These are phyloP conservation scores for Odontocolon sp. DNA, from an alignment of 2,888 invertebrate genomes.

Conservation along the genomic window DNA sequence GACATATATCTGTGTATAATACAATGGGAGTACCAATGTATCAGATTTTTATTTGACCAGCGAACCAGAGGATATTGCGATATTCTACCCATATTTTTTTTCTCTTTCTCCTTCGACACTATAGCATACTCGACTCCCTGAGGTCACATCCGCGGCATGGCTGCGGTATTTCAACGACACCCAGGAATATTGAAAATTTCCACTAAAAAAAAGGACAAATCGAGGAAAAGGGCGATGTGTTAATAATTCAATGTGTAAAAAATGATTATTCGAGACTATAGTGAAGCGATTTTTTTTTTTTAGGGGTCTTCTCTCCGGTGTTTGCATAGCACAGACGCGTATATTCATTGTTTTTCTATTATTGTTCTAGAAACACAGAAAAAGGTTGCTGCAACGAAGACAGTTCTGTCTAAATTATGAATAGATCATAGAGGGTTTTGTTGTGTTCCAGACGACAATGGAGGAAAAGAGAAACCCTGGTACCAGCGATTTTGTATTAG, in stretches of 20 bases:
- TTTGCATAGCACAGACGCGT: no score
- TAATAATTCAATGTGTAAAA: conserved; percentile 15
- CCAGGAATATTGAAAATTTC: conserved; percentile 48
- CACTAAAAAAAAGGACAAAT: conserved; percentile 27
- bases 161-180: conserved; percentile 51
- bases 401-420: conserved; percentile 17
- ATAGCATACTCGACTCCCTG: conserved; percentile 2
- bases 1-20: conserved; percentile 37
- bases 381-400: not conserved
- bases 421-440: not conserved
- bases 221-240: not conserved
- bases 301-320: not conserved
- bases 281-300: not conserved
- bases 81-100: conserved; percentile 37
- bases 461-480: conserved; percentile 11
- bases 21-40: conserved; percentile 49
- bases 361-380: not conserved
- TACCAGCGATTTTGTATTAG: conserved; percentile 43
- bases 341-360: not conserved
- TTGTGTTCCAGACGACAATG: conserved; percentile 21
- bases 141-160: conserved; percentile 45
- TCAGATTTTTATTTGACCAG: conserved; percentile 60
- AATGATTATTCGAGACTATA: conserved; percentile 21
- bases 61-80: conserved; percentile 50
- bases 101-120: not conserved